Percentiles rank a stretch among this genome's conserved stretches.
Conservation (phyloP, 1,140 invertebrate genomes). For the Drosophila pseudoananassae region DNA sequence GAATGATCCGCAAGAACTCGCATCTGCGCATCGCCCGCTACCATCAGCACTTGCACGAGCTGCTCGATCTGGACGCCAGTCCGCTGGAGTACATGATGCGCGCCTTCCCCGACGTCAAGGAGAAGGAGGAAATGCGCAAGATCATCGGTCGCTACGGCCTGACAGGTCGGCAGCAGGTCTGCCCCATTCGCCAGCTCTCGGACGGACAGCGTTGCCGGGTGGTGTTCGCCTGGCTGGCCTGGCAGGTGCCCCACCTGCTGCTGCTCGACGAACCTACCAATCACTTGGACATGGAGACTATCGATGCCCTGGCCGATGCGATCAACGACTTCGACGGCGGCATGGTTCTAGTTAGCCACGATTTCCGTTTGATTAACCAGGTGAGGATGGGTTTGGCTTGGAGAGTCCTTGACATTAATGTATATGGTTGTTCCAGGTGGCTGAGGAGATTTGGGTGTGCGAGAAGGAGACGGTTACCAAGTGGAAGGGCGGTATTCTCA, state of each 20-base stretch:
- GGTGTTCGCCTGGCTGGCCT: conserved; percentile 98
- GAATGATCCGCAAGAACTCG: conserved; percentile 99
- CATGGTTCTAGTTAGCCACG: conserved; percentile 98
- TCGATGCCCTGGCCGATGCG: conserved; percentile 98
- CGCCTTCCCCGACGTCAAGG: conserved; percentile 98
- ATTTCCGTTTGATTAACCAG: conserved; percentile 99
- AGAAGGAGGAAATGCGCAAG: conserved; percentile 99
- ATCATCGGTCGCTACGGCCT: conserved; percentile 99
- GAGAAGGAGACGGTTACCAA: conserved; percentile 98
- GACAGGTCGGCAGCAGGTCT: conserved; percentile 98
- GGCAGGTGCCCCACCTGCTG: conserved; percentile 97
- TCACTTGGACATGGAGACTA: conserved; percentile 99
- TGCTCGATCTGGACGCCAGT: conserved; percentile 96
- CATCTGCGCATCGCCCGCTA: conserved; percentile 98
- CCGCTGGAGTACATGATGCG: conserved; percentile 99
- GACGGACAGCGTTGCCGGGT: conserved; percentile 99
- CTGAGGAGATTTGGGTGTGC: conserved; percentile 99
- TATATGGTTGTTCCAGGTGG: conserved; percentile 88
- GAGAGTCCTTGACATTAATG: conserved; percentile 3
- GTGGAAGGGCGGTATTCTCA: conserved; percentile 97
- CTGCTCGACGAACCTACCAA: conserved; percentile 99
- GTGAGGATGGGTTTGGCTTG: conserved; percentile 85
- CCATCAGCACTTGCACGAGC: conserved; percentile 99
- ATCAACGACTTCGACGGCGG: conserved; percentile 99
- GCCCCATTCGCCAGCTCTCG: conserved; percentile 98